These are phyloP conservation scores for Anorthoa munda DNA, from an alignment of 2,888 invertebrate genomes.

Conservation along the genomic window DNA sequence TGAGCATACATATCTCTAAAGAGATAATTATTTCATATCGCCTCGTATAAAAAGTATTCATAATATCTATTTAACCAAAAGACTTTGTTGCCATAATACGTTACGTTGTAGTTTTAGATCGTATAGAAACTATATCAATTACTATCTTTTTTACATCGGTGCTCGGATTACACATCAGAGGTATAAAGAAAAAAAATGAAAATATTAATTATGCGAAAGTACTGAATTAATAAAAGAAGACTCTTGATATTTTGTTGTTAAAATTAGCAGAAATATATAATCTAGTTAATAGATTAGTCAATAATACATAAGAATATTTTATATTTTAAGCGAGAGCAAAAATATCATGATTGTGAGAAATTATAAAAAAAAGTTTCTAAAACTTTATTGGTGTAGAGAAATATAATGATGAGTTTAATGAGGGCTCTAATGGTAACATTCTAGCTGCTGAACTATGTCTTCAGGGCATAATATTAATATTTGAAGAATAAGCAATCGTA, in stretches of 20 bases:
- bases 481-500: constrained; percentile 55
- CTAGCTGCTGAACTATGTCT: constrained; percentile 68
- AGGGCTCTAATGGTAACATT: constrained; percentile 81
- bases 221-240: constrained; percentile 73
- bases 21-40: constrained; percentile 54
- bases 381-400: constrained; percentile 68
- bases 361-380: constrained; percentile 71
- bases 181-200: constrained; percentile 72
- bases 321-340: constrained; percentile 57
- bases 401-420: constrained; percentile 41
- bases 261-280: constrained; percentile 80
- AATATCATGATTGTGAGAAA: constrained; percentile 57
- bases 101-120: constrained; percentile 77
- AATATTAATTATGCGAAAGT: constrained; percentile 75
- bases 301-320: constrained; percentile 70
- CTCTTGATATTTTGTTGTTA: constrained; percentile 82
- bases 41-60: constrained; percentile 58
- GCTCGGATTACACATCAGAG: constrained; percentile 86
- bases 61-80: constrained; percentile 83
- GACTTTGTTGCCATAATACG: constrained; percentile 86
- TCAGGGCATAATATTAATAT: constrained; percentile 46
- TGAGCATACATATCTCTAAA: constrained; percentile 56
- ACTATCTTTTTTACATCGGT: constrained; percentile 82
- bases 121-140: constrained; percentile 74
- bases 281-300: constrained; percentile 77